Evolutionary conservation across 64 coral and sea anemone genomes (phyloP).

Genomic region (Stichodactyla mertensii): DNA sequence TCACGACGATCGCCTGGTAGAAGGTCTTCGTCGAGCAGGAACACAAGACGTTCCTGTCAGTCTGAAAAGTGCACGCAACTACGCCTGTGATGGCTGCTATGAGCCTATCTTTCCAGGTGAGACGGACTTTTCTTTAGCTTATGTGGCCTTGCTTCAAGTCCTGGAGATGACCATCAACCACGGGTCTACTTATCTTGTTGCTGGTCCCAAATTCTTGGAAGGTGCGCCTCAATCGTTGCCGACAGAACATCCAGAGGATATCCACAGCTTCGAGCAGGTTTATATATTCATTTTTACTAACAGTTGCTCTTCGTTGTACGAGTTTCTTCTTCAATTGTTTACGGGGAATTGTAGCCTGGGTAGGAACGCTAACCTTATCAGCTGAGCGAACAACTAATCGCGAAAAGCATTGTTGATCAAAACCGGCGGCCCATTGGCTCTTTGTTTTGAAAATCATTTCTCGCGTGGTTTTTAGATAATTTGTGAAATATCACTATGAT

Average conservation of each 20-base stretch:
- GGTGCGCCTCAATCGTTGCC: conserved; percentile 65
- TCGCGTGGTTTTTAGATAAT: too few species aligned
- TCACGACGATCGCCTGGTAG: conserved; percentile 57
- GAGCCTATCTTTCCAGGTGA: conserved; percentile 58
- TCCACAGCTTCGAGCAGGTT: conserved; percentile 66
- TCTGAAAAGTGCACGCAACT: conserved; percentile 52
- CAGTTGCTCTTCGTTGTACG: neutral
- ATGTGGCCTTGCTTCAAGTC: conserved; percentile 44
- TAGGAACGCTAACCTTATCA: too few species aligned
- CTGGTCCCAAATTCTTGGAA: conserved; percentile 45
- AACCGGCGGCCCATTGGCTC: too few species aligned
- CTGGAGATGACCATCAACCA: conserved; percentile 72
- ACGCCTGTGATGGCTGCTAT: conserved; percentile 68
- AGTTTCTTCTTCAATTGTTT: too few species aligned
- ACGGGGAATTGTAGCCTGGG: too few species aligned
- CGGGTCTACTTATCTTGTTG: conserved; percentile 35
- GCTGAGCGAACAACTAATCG: too few species aligned
- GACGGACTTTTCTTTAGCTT: conserved; percentile 58
- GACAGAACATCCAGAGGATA: conserved; percentile 54
- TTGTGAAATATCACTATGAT: too few species aligned
- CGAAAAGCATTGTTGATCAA: too few species aligned
- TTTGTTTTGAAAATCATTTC: too few species aligned
- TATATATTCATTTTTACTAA: neutral
- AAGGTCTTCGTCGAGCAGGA: conserved; percentile 28
- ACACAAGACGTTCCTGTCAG: conserved; percentile 32